These are phyloP conservation scores for Epicauta chinensis DNA, from an alignment of 1,140 invertebrate species.

Conservation along the genomic window DNA sequence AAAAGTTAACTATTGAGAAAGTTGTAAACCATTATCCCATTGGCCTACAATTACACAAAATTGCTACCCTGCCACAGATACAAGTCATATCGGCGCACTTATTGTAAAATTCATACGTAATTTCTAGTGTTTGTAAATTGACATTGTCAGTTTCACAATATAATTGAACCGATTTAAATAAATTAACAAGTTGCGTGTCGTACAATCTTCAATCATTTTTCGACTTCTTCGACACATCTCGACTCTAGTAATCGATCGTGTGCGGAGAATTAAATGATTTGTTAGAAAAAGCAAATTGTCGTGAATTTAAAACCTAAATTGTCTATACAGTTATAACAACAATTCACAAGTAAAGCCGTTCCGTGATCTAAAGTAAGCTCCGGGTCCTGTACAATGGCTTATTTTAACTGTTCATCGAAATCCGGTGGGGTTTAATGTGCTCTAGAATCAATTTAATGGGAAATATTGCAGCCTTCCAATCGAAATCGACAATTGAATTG, in stretches of 20 bases:
- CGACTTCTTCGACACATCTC: no score
- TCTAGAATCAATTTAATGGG: slow-evolving; percentile 34
- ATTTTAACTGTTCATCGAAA: slow-evolving; percentile 35
- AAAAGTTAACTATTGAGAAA: slow-evolving; percentile 13
- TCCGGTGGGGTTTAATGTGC: slow-evolving; percentile 31
- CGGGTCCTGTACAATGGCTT: slow-evolving; percentile 30
- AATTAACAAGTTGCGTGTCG: no score
- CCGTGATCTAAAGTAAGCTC: slow-evolving; percentile 31
- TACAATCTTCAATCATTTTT: no score
- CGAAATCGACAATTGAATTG: no score
- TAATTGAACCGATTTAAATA: no score
- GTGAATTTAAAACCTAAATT: background rate
- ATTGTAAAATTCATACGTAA: slow-evolving; percentile 1
- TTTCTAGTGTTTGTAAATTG: no score
- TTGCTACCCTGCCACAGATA: slow-evolving; percentile 8
- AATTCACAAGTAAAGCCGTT: slow-evolving; percentile 27
- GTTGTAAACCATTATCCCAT: slow-evolving; percentile 9
- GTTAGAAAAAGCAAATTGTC: slow-evolving; percentile 11
- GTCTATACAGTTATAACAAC: slow-evolving; percentile 1
- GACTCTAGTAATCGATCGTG: no score
- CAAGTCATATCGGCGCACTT: background rate
- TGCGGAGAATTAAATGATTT: no score
- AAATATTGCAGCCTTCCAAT: slow-evolving; percentile 27
- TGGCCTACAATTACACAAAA: slow-evolving; percentile 12
- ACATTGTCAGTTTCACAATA: no score